These are phyloP conservation scores for Papilio demoleus DNA, from an alignment of 2,888 invertebrate genomes.

Conservation along the genomic window DNA sequence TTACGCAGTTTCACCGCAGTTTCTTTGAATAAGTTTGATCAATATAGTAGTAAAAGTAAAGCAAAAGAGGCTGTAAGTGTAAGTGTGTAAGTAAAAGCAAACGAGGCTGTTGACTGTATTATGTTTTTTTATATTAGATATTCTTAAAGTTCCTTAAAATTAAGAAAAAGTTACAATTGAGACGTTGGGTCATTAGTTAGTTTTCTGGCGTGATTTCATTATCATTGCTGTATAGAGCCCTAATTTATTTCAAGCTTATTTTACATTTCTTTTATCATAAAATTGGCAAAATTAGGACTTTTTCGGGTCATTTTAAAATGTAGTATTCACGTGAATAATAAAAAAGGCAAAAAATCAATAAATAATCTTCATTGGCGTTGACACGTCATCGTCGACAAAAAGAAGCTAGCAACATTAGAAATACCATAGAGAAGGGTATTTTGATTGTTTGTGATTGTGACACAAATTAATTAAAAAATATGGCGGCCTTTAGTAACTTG, in stretches of 20 bases:
- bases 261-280: not conserved
- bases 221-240: not conserved
- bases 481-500: slow-evolving; percentile 46
- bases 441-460: not conserved
- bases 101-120: too few species aligned
- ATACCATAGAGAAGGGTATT: slow-evolving; percentile 5
- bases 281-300: too few species aligned
- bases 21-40: slow-evolving; percentile 31
- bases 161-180: not conserved
- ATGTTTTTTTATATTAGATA: too few species aligned
- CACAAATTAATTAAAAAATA: slow-evolving; percentile 40
- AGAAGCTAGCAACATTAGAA: slow-evolving; percentile 7
- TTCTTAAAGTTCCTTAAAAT: not conserved
- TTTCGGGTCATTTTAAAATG: too few species aligned
- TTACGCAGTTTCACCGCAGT: not conserved
- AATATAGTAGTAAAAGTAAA: slow-evolving; percentile 1
- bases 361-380: not conserved
- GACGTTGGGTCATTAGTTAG: not conserved
- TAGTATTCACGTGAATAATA: not conserved
- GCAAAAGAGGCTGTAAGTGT: too few species aligned
- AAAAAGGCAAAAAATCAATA: not conserved
- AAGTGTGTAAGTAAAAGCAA: too few species aligned
- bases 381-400: not conserved
- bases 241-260: not conserved
- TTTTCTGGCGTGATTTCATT: not conserved